Percentiles rank a stretch among this genome's conserved stretches.
These are phyloP conservation scores for Melanaphis sacchari DNA, from an alignment of 1,140 invertebrate genomes.

Conservation along the genomic window DNA sequence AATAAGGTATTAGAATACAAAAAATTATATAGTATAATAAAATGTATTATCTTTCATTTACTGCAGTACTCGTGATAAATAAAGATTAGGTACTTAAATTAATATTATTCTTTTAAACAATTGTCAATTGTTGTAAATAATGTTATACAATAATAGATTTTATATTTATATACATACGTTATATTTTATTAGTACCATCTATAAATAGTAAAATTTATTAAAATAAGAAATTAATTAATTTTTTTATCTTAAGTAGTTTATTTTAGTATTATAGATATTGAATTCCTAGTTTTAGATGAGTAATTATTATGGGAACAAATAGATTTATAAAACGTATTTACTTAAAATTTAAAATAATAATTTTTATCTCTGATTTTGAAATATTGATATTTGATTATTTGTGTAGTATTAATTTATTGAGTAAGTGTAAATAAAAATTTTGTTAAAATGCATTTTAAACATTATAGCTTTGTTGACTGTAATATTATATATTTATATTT, in stretches of 20 bases:
- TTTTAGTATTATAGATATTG: background rate
- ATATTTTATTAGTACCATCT: background rate
- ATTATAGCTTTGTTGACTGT: background rate
- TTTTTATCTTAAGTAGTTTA: background rate
- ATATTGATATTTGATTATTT: background rate
- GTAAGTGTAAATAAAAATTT: background rate
- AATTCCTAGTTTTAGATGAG: constrained; percentile 1
- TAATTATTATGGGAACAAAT: background rate
- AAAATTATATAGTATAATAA: background rate
- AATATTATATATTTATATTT: no score
- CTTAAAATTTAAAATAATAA: background rate
- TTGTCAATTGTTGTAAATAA: background rate
- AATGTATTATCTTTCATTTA: background rate
- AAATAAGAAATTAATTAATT: background rate
- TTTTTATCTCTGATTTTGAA: background rate
- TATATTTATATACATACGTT: background rate
- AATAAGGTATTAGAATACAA: background rate
- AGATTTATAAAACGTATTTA: background rate
- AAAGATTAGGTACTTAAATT: background rate
- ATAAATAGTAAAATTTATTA: background rate
- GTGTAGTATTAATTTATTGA: background rate
- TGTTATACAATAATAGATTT: background rate
- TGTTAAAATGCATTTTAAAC: background rate
- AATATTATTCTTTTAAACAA: background rate
- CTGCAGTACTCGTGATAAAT: background rate